Conservation (phyloP, 2,113 vertebrate species). For the Xerus inauris region DNA sequence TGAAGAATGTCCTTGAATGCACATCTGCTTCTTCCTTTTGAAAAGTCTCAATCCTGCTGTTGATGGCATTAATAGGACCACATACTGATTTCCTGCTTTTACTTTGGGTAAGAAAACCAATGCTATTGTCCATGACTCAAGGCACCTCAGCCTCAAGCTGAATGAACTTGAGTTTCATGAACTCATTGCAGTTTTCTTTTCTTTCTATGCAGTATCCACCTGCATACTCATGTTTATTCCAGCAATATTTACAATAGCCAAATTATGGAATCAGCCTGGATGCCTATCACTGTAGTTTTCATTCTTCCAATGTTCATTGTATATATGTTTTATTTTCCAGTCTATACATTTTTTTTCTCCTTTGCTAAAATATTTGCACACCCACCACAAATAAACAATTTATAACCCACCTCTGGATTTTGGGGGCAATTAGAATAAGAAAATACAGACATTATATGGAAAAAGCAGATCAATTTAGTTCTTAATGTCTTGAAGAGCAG, state of each 20-base stretch:
- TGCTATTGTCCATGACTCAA: fast-evolving
- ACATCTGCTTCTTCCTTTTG: background rate
- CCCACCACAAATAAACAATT: background rate
- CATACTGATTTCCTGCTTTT: background rate
- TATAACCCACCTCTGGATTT: background rate
- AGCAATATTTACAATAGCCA: too few species aligned
- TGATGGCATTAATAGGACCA: background rate
- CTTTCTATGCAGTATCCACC: too few species aligned
- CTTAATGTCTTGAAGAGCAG: background rate
- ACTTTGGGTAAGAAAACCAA: background rate
- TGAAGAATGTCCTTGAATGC: background rate
- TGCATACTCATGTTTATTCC: too few species aligned
- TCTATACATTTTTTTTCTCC: background rate
- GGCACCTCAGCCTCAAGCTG: background rate
- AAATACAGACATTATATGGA: background rate
- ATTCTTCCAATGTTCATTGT: background rate
- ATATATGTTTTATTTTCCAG: background rate
- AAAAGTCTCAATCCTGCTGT: background rate
- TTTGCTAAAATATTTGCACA: background rate
- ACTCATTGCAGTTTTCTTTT: background rate
- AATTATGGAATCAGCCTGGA: too few species aligned
- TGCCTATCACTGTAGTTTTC: background rate
- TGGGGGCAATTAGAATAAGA: background rate
- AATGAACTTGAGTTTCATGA: background rate
- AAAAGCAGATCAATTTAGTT: background rate